Percentiles rank a stretch among this genome's conserved stretches.
Conservation (phyloP, 35 echinoderm and acorn worm genomes). For the Anneissia japonica region DNA sequence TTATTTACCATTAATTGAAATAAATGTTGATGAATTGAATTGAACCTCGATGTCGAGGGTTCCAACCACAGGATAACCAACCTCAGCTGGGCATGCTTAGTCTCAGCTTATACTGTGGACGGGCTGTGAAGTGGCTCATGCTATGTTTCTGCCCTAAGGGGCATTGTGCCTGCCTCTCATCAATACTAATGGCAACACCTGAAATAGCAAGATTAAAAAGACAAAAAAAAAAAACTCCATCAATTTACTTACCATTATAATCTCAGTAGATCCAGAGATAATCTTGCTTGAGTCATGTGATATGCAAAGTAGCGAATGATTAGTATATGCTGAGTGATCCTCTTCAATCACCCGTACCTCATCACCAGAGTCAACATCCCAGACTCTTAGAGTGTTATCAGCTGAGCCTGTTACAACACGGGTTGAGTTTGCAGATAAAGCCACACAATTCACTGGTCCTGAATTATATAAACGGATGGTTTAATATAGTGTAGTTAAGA, state of each 20-base stretch:
- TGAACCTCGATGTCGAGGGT: too few species aligned
- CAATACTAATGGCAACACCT: too few species aligned
- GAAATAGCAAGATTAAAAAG: too few species aligned
- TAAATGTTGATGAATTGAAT: too few species aligned
- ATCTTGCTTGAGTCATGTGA: background rate
- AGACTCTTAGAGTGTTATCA: slow-evolving; percentile 59
- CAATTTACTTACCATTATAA: background rate
- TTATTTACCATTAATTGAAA: too few species aligned
- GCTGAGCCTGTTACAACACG: slow-evolving; percentile 39
- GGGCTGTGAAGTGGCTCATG: too few species aligned
- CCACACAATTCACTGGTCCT: slow-evolving; percentile 26
- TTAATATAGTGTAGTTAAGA: background rate
- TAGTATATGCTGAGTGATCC: slow-evolving; percentile 48
- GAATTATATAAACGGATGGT: slow-evolving; percentile 17
- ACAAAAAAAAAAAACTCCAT: too few species aligned
- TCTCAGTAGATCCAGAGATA: background rate
- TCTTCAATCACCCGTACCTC: slow-evolving; percentile 47
- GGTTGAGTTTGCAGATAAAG: slow-evolving; percentile 1
- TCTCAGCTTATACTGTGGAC: too few species aligned
- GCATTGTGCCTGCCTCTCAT: too few species aligned
- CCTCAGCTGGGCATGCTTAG: too few species aligned
- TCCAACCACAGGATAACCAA: too few species aligned
- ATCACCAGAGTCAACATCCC: slow-evolving; percentile 29
- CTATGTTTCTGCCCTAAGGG: too few species aligned
- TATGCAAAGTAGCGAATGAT: background rate